Evolutionary conservation across 2,888 invertebrate species (phyloP).

Genomic region (Pseudanteris insignis): DNA sequence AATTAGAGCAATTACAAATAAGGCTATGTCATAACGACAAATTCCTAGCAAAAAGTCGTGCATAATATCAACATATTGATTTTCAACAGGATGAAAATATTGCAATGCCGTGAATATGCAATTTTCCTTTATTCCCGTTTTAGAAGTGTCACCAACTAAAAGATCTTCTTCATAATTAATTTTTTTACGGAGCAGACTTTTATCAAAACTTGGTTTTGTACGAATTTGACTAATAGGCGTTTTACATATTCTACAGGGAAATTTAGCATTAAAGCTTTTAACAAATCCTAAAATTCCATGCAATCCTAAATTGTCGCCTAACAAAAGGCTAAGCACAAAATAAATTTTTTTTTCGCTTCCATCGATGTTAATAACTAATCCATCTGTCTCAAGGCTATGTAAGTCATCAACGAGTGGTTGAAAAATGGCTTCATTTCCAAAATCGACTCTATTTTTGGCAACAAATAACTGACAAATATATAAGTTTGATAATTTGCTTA

Average conservation of each 20-base stretch:
- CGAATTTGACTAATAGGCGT: slow-evolving; percentile 8
- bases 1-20: slow-evolving; percentile 2
- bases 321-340: slow-evolving; percentile 22
- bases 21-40: not conserved
- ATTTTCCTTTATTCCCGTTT: slow-evolving; percentile 7
- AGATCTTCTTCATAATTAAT: not conserved
- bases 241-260: slow-evolving; percentile 31
- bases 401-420: slow-evolving; percentile 18
- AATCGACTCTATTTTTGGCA: slow-evolving; percentile 17
- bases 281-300: slow-evolving; percentile 29
- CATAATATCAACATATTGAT: slow-evolving; percentile 32
- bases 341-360: not conserved
- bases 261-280: slow-evolving; percentile 31
- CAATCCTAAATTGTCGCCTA: slow-evolving; percentile 38
- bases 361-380: not conserved
- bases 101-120: slow-evolving; percentile 32
- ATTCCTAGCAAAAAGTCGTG: slow-evolving; percentile 32
- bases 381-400: slow-evolving; percentile 16
- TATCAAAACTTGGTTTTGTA: not conserved
- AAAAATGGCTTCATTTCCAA: slow-evolving; percentile 25
- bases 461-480: slow-evolving; percentile 28
- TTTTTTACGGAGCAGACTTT: not conserved
- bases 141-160: not conserved
- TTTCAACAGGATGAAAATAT: slow-evolving; percentile 29
- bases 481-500: slow-evolving; percentile 16